phyloP scores from a whole-genome alignment of 2,888 invertebrate genomes.

The Ophion ventricosus region DNA sequence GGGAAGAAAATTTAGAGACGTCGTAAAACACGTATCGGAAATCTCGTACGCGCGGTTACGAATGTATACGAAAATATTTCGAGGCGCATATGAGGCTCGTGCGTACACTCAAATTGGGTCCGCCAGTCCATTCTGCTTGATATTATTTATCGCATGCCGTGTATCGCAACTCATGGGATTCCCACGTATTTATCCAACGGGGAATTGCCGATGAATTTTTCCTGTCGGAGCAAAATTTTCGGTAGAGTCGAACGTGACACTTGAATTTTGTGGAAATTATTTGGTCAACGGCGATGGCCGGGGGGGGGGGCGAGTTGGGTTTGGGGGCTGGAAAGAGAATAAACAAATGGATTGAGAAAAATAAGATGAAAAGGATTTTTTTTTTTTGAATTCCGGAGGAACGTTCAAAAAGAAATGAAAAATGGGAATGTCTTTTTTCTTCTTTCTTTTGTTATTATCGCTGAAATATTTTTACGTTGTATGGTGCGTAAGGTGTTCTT shows the following conservation, averaged over 20 bases:
- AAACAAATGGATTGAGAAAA: too few species aligned
- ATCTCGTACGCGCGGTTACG: slow-evolving; percentile 27
- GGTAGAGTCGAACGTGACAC: not conserved
- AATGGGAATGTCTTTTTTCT: not conserved
- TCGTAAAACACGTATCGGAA: slow-evolving; percentile 60
- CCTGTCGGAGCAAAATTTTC: too few species aligned
- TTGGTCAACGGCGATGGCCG: not conserved
- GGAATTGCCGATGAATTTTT: not conserved
- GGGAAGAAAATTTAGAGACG: slow-evolving; percentile 52
- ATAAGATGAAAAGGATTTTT: too few species aligned
- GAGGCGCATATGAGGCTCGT: slow-evolving; percentile 8
- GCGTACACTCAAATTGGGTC: not conserved
- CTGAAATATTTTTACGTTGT: not conserved
- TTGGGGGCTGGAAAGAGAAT: too few species aligned
- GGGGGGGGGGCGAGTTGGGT: too few species aligned
- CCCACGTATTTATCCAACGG: not conserved
- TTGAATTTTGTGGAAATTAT: not conserved
- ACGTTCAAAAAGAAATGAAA: not conserved
- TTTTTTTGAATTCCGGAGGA: not conserved
- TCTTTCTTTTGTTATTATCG: not conserved
- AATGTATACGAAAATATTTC: slow-evolving; percentile 29
- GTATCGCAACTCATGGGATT: not conserved
- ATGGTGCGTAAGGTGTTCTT: not conserved
- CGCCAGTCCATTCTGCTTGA: not conserved
- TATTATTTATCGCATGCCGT: not conserved